Conservation (phyloP, 2,888 invertebrate species). For the Belgica antarctica region DNA sequence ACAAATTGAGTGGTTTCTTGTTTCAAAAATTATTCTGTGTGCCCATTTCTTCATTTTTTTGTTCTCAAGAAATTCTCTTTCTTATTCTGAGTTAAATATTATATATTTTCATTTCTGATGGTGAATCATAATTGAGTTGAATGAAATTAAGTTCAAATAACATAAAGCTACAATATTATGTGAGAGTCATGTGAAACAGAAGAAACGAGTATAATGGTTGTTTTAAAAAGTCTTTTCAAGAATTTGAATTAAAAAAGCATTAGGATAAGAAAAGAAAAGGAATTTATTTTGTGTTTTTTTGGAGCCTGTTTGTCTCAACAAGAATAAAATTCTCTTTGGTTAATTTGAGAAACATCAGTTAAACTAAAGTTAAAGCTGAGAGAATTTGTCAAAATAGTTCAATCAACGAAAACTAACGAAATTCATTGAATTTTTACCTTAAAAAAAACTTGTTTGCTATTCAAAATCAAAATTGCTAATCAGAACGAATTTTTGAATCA, state of each 20-base stretch:
- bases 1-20: background rate
- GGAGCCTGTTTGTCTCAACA: too few species aligned
- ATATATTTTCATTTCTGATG: conserved; percentile 21
- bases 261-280: background rate
- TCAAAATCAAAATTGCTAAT: too few species aligned
- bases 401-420: too few species aligned
- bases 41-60: conserved; percentile 25
- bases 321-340: background rate
- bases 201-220: conserved; percentile 28
- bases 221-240: background rate
- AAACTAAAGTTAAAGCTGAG: background rate
- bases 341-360: background rate
- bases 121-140: conserved; percentile 20
- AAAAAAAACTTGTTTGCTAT: too few species aligned
- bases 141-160: background rate
- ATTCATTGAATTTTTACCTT: too few species aligned
- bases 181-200: conserved; percentile 30
- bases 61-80: background rate
- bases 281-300: too few species aligned
- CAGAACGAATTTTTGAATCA: too few species aligned
- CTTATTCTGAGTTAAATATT: conserved; percentile 29
- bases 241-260: background rate
- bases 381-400: too few species aligned
- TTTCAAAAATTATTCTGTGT: conserved; percentile 16
- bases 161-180: conserved; percentile 22